These are phyloP conservation scores for Desmophyllum pertusum DNA, from an alignment of 92 coral and sea anemone genomes.

Conservation along the genomic window DNA sequence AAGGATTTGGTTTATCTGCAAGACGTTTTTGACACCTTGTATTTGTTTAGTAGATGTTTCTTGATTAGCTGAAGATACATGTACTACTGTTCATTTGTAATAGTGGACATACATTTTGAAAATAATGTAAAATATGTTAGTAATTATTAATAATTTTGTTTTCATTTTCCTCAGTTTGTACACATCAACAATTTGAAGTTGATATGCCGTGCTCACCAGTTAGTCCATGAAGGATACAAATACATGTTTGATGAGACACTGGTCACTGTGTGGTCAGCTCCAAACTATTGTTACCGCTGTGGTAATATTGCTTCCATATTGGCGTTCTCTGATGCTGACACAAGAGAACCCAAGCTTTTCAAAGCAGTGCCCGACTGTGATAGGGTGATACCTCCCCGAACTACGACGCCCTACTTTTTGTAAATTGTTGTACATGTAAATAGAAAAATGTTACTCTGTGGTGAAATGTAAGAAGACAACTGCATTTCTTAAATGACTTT, in stretches of 20 bases:
- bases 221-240: slow-evolving; percentile 97
- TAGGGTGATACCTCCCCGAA: slow-evolving; percentile 94
- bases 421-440: slow-evolving; percentile 17
- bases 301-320: slow-evolving; percentile 97
- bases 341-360: slow-evolving; percentile 91
- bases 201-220: slow-evolving; percentile 96
- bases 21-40: too few species aligned
- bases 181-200: slow-evolving; percentile 97
- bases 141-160: too few species aligned
- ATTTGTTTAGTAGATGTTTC: too few species aligned
- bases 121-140: too few species aligned
- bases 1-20: too few species aligned
- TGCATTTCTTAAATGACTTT: not conserved
- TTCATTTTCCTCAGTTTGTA: slow-evolving; percentile 70
- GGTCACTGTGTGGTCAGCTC: slow-evolving; percentile 99
- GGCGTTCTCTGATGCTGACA: slow-evolving; percentile 93
- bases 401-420: slow-evolving; percentile 94
- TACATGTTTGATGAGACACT: slow-evolving; percentile 99
- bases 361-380: slow-evolving; percentile 97
- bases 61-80: too few species aligned
- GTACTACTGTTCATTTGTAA: too few species aligned
- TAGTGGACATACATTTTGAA: too few species aligned
- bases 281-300: slow-evolving; percentile 98
- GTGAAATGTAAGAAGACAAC: not conserved
- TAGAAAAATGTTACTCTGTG: not conserved